These are phyloP conservation scores for Rhabdophis nuchalis DNA, from an alignment of 2,797 vertebrate genomes.

Conservation along the genomic window DNA sequence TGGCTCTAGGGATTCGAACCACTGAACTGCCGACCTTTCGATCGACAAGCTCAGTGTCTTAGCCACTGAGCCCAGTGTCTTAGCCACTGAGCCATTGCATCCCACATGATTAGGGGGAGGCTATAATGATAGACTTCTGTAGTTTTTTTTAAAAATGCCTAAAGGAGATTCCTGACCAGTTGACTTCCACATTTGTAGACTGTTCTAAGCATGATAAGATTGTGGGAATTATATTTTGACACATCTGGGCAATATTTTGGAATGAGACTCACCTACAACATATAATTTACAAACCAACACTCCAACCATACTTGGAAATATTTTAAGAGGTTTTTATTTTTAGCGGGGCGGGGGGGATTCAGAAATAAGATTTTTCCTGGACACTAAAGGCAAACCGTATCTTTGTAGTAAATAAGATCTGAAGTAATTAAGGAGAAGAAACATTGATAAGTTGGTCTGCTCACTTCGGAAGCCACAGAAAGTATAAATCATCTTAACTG, in stretches of 20 bases:
- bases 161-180: not conserved
- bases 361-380: slow-evolving; percentile 32
- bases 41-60: no score
- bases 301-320: not conserved
- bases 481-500: slow-evolving; percentile 45
- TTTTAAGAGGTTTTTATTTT: not conserved
- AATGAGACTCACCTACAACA: not conserved
- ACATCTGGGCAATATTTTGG: not conserved
- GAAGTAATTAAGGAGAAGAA: slow-evolving; percentile 50
- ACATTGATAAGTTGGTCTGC: slow-evolving; percentile 41
- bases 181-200: not conserved
- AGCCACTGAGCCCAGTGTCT: no score
- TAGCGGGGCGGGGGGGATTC: not conserved
- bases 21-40: no score
- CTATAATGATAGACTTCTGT: not conserved
- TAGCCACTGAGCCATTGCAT: no score
- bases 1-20: no score
- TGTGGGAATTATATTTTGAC: not conserved
- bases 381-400: slow-evolving; percentile 46
- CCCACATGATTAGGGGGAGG: not conserved
- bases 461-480: slow-evolving; percentile 36
- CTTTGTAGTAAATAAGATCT: slow-evolving; percentile 41
- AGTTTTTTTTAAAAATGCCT: no score
- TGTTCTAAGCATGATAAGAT: not conserved
- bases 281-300: not conserved